Base-by-base conservation (phyloP, 1,140 invertebrate genomes). In the Pomacea maculata region DNA sequence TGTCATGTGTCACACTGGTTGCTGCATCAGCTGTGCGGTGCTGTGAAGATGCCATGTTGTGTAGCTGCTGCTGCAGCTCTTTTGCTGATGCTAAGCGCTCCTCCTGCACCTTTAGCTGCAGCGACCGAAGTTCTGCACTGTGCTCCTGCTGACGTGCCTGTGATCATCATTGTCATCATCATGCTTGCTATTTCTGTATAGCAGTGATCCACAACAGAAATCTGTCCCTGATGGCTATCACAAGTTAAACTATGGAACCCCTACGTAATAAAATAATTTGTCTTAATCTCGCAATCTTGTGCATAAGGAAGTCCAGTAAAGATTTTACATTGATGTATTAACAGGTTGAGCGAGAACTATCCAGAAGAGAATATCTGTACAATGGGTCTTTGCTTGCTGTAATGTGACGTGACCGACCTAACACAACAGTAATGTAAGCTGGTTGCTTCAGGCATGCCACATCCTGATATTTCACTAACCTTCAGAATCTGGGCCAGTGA, bases 401-500 rank as follows among this genome's bases (percentile, higher is more conserved):
- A 45, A 45, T 45, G 34, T 45, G 2, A 45, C 1, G 3, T 45
- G 34, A 2, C 6, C 6, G 34, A 45, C 6, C 34, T 45, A 45
- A 45, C 34, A 45, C 34, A 45, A 45, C 34, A 45, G 34, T 45
- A 45, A 45, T 45, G 34, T 45, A 6, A 4, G 34, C 34, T 45
- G 34, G 34, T 45, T 4, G 34, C 34, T 45, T 45, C 34, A 45
- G 34, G 34, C 34, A 0, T 14, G 57, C 57, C 57, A 11, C 15
- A 17, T 17, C 11, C 57, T 61, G 57, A 8, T 11, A 14, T 4
- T 61, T 71, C 15, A n/a, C 74, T 68, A 78, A 91, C 91, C 87
- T 92, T 91, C 8, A 92, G 82, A 75, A 90, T 87, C 78, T 91
- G 90, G 55, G 91, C 90, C 19, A 92, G 82, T 61, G 91, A 88